Conservation (phyloP, 1,140 invertebrate genomes). For the Periplaneta americana region DNA sequence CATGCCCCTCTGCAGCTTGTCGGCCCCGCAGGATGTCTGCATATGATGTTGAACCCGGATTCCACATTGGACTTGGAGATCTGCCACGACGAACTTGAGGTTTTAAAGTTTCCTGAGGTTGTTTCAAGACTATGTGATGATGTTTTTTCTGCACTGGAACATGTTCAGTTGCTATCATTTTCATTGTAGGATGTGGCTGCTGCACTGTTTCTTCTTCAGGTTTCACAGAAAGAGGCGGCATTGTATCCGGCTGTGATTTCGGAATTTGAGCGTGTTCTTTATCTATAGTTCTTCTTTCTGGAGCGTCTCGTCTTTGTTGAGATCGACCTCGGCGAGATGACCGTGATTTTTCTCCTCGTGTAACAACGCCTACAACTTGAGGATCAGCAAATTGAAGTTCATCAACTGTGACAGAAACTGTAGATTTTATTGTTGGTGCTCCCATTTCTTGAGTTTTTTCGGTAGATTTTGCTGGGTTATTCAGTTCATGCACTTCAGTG, state of each 20-base stretch:
- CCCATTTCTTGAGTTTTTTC: neutral
- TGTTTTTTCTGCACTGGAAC: neutral
- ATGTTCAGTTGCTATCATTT: neutral
- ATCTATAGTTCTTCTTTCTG: neutral
- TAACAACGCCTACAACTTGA: neutral
- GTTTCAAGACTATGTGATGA: constrained; percentile 1
- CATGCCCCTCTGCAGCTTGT: constrained; percentile 5
- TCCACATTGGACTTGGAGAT: constrained; percentile 66
- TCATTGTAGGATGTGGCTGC: neutral
- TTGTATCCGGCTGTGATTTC: neutral
- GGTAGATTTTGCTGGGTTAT: neutral
- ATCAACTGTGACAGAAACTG: neutral
- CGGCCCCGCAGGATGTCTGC: constrained; percentile 67
- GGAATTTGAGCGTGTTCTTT: neutral
- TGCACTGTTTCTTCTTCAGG: neutral
- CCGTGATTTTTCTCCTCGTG: constrained; percentile 32
- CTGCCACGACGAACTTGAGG: constrained; percentile 37
- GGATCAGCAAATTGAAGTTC: neutral
- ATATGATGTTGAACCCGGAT: constrained; percentile 64
- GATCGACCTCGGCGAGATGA: constrained; percentile 36
- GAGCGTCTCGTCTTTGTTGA: constrained; percentile 22
- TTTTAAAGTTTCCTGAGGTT: constrained; percentile 8
- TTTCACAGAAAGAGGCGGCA: neutral
- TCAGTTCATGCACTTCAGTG: neutral
- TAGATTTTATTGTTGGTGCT: neutral